phyloP scores from a whole-genome alignment of 2,888 invertebrate genomes.

The Hydrotaea diabolus region DNA sequence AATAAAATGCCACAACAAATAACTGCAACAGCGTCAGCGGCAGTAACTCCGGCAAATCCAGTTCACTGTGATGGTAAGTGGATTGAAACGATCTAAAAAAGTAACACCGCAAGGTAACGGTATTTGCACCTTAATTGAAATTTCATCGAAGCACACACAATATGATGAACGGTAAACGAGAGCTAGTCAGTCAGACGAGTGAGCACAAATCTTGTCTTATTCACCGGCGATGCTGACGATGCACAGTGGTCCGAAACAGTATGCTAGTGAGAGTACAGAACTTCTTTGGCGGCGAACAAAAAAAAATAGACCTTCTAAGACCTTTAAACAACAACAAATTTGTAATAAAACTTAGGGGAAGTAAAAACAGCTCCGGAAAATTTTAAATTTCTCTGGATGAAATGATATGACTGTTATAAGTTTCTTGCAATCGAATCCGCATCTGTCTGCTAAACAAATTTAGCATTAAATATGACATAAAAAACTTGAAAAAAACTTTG shows the following conservation, averaged over 20 bases:
- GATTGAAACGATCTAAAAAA: constrained; percentile 44
- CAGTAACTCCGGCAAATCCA: constrained; percentile 43
- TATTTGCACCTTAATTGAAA: constrained; percentile 57
- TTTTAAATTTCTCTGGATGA: no score
- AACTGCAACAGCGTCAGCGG: background rate
- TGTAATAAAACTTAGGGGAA: no score
- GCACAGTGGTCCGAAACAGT: background rate
- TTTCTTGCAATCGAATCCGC: no score
- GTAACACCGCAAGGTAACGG: constrained; percentile 58
- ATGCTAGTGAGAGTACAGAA: no score
- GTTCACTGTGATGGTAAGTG: constrained; percentile 47
- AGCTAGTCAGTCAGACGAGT: background rate
- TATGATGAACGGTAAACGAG: background rate
- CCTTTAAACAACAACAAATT: no score
- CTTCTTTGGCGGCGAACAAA: no score
- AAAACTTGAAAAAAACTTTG: no score
- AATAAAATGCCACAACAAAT: background rate
- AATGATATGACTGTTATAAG: no score
- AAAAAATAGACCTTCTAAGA: no score
- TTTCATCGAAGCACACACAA: constrained; percentile 27
- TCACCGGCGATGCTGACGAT: constrained; percentile 61
- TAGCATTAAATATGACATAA: no score
- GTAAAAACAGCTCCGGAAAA: no score
- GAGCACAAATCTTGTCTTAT: background rate
- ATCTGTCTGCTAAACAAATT: no score